Evolutionary conservation across 2,888 invertebrate genomes (phyloP).

Genomic region (Blastobasis lacticolella): DNA sequence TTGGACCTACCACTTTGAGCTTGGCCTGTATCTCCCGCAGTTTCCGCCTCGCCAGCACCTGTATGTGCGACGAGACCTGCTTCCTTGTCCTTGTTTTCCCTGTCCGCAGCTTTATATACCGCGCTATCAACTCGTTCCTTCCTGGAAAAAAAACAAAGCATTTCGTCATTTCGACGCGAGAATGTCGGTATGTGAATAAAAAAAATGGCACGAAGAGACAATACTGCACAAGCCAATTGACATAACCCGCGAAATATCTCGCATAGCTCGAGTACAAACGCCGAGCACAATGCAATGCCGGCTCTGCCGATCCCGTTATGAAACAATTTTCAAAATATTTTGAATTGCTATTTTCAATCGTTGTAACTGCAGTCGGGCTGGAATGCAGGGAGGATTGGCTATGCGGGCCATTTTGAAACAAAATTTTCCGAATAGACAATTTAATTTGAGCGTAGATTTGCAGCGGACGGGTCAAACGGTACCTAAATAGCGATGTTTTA

Average conservation of each 20-base stretch:
- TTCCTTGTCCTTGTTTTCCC: conserved; percentile 99
- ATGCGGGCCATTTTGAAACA: conserved; percentile 34
- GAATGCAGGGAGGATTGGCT: conserved; percentile 55
- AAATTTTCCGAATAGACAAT: conserved; percentile 23
- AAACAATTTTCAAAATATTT: conserved; percentile 74
- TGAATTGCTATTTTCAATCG: conserved; percentile 73
- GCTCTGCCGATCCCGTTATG: conserved; percentile 52
- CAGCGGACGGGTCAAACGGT: too few relatives aligned
- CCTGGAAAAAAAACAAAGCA: conserved; percentile 78
- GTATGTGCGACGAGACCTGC: conserved; percentile 99
- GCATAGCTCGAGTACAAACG: conserved; percentile 48
- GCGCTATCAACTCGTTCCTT: conserved; percentile 99
- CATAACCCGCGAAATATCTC: conserved; percentile 53
- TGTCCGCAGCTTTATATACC: conserved; percentile 99
- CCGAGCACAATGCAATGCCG: conserved; percentile 47
- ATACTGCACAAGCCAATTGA: conserved; percentile 34
- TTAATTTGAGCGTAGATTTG: too few relatives aligned
- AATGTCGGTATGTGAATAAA: not conserved
- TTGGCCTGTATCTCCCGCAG: conserved; percentile 98
- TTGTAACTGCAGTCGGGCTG: conserved; percentile 61
- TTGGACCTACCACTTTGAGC: conserved; percentile 92
- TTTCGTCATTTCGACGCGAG: not conserved
- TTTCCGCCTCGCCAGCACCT: conserved; percentile 98
- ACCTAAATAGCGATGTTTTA: too few relatives aligned
- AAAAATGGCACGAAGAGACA: conserved; percentile 23